Conservation (phyloP, 2,113 vertebrate species). For the Spea bombifrons region DNA sequence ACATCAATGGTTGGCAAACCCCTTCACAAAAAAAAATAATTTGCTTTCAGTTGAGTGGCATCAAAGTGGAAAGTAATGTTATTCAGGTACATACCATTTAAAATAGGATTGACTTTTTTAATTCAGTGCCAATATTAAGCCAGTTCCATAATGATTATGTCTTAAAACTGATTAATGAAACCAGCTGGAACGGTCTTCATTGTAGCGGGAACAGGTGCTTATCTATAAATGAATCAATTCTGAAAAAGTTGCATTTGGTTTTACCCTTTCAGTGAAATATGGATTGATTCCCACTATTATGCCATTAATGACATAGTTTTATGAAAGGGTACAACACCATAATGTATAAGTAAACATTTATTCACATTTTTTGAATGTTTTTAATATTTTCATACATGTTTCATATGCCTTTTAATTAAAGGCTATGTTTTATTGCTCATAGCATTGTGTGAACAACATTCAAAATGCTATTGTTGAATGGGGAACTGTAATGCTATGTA, state of each 20-base stretch:
- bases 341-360: too few species aligned
- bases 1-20: too few species aligned
- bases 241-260: slow-evolving; percentile 25
- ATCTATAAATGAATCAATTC: slow-evolving; percentile 45
- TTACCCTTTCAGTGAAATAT: slow-evolving; percentile 27
- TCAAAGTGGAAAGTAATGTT: slow-evolving; percentile 21
- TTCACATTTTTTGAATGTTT: too few species aligned
- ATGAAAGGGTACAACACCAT: neutral
- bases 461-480: too few species aligned
- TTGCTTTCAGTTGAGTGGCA: neutral
- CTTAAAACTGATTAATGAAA: slow-evolving; percentile 38
- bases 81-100: slow-evolving; percentile 27
- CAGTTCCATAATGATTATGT: slow-evolving; percentile 33
- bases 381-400: too few species aligned
- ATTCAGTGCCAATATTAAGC: slow-evolving; percentile 18
- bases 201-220: slow-evolving; percentile 40
- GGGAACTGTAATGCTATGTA: too few species aligned
- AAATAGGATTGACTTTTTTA: slow-evolving; percentile 23
- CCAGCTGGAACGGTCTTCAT: slow-evolving; percentile 37
- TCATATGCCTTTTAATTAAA: too few species aligned
- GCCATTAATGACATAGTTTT: slow-evolving; percentile 5
- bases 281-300: slow-evolving; percentile 2
- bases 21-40: neutral
- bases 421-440: too few species aligned
- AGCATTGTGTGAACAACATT: too few species aligned